A percentile compares a stretch with the other conserved stretches of the same genome.
Evolutionary conservation across 1,140 invertebrate species (phyloP).

Genomic region (Meloidogyne floridensis): DNA sequence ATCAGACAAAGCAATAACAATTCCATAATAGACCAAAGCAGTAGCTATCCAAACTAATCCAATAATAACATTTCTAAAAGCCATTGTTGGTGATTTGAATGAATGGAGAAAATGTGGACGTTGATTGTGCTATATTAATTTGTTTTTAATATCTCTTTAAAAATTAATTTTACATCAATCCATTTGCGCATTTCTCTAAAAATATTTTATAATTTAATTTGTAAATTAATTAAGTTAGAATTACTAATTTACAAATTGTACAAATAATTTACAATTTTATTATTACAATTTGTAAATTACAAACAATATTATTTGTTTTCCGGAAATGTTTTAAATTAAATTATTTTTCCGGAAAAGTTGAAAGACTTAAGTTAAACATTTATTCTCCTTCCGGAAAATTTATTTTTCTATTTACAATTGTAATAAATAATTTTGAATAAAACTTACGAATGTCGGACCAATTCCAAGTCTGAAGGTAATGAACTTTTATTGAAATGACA

Average conservation of each 20-base stretch:
- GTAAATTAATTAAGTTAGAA: background rate
- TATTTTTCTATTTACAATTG: too few species aligned
- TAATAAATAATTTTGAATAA: background rate
- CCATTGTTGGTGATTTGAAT: slow-evolving; percentile 53
- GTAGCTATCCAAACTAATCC: slow-evolving; percentile 63
- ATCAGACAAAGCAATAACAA: slow-evolving; percentile 65
- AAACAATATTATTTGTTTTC: too few species aligned
- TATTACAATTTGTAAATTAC: too few species aligned
- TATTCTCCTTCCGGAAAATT: too few species aligned
- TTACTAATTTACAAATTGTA: too few species aligned
- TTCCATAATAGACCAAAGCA: slow-evolving; percentile 61
- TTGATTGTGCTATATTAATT: slow-evolving; percentile 57
- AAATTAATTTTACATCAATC: background rate
- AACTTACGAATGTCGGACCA: slow-evolving; percentile 44
- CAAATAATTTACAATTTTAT: too few species aligned
- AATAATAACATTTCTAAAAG: slow-evolving; percentile 54
- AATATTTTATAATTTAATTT: background rate
- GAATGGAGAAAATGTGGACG: slow-evolving; percentile 59
- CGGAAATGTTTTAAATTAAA: too few species aligned
- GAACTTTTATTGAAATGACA: slow-evolving; percentile 59
- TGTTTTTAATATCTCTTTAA: background rate
- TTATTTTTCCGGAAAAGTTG: too few species aligned
- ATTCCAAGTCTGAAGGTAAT: slow-evolving; percentile 56
- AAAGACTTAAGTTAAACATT: too few species aligned
- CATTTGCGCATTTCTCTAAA: slow-evolving; percentile 6